phyloP scores from a whole-genome alignment of 1,140 invertebrate genomes.

The Neotoxoptera formosana region DNA sequence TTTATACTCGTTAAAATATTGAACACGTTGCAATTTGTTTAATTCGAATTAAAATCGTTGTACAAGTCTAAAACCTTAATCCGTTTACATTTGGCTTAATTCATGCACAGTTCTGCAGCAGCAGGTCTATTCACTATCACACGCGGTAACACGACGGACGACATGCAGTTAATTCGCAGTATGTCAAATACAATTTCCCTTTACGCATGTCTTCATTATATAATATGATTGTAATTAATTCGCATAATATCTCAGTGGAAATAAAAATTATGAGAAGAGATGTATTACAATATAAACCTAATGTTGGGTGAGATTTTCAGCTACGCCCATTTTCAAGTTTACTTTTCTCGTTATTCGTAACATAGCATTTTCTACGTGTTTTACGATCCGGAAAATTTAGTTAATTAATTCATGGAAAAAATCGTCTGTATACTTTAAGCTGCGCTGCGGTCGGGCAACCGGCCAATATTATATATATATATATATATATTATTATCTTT shows the following conservation, averaged over 20 bases:
- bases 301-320: conserved; percentile 18
- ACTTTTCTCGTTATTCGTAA: conserved; percentile 25
- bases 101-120: neutral
- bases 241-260: neutral
- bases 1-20: neutral
- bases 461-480: conserved; percentile 16
- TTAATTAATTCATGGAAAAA: conserved; percentile 54
- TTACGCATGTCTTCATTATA: conserved; percentile 19
- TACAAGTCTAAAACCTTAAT: neutral
- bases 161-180: conserved; percentile 4
- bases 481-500: too few relatives aligned
- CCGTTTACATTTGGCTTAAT: neutral
- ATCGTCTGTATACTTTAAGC: neutral
- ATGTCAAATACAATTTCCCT: neutral
- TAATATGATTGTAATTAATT: conserved; percentile 40
- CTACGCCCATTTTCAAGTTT: conserved; percentile 41
- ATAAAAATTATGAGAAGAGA: neutral
- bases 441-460: neutral
- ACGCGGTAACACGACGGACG: neutral
- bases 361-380: conserved; percentile 38
- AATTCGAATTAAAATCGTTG: neutral
- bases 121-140: neutral
- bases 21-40: neutral
- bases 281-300: neutral
- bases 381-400: conserved; percentile 55